Conservation (phyloP, 1,140 invertebrate species). For the Diabrotica undecimpunctata region DNA sequence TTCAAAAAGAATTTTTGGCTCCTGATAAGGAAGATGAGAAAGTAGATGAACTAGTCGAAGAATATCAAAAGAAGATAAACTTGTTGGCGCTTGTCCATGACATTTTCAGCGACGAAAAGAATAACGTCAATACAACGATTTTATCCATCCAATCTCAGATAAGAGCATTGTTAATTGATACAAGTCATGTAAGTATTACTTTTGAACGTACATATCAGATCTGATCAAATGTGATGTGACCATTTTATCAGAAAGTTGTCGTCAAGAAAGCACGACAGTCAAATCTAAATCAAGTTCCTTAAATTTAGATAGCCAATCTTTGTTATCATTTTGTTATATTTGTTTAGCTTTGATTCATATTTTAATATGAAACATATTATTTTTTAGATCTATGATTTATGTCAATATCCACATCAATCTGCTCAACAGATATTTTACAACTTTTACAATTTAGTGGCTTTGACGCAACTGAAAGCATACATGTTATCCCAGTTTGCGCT, state of each 20-base stretch:
- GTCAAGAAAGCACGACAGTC: too few relatives aligned
- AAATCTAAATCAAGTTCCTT: too few relatives aligned
- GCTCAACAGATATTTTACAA: slow-evolving; percentile 75
- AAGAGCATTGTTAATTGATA: too few relatives aligned
- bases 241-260: too few relatives aligned
- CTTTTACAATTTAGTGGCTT: slow-evolving; percentile 69
- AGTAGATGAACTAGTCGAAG: slow-evolving; percentile 32
- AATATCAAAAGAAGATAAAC: slow-evolving; percentile 49
- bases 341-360: too few relatives aligned
- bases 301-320: too few relatives aligned
- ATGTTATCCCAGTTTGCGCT: slow-evolving; percentile 82
- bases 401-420: slow-evolving; percentile 63
- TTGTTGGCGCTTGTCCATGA: slow-evolving; percentile 60
- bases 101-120: slow-evolving; percentile 56
- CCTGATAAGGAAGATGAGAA: slow-evolving; percentile 28
- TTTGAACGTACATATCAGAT: too few relatives aligned
- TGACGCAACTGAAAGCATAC: slow-evolving; percentile 77
- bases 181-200: too few relatives aligned
- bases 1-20: slow-evolving; percentile 50
- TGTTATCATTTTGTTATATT: too few relatives aligned
- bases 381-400: slow-evolving; percentile 37
- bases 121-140: slow-evolving; percentile 16
- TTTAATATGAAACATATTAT: too few relatives aligned
- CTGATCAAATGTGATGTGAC: too few relatives aligned
- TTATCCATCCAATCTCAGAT: too few relatives aligned